These are phyloP conservation scores for Agonopterix alstromeriana DNA, from an alignment of 2,888 invertebrate species.

Conservation along the genomic window DNA sequence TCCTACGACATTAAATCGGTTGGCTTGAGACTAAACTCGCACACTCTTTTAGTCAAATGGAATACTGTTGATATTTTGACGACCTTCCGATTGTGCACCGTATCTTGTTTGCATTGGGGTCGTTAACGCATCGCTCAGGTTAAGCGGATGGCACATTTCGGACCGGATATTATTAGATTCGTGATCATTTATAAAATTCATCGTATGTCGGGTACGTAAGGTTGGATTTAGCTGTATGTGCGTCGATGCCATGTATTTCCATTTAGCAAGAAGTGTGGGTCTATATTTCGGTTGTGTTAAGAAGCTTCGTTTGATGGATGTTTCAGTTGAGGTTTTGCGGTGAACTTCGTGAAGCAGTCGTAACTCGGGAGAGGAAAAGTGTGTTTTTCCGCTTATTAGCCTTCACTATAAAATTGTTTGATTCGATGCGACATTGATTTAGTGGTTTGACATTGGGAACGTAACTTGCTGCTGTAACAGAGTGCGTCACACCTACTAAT, in stretches of 20 bases:
- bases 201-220: slow-evolving; percentile 34
- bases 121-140: slow-evolving; percentile 50
- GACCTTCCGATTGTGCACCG: slow-evolving; percentile 58
- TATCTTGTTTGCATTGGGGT: slow-evolving; percentile 52
- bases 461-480: not conserved
- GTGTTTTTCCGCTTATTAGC: slow-evolving; percentile 29
- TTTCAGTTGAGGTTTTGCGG: slow-evolving; percentile 53
- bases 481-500: slow-evolving; percentile 24
- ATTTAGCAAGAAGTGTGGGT: slow-evolving; percentile 52
- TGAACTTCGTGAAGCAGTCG: slow-evolving; percentile 38
- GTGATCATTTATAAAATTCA: slow-evolving; percentile 31
- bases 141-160: slow-evolving; percentile 52
- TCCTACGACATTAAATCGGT: slow-evolving; percentile 44
- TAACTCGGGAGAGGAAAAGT: slow-evolving; percentile 29
- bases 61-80: slow-evolving; percentile 62
- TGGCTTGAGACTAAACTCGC: slow-evolving; percentile 30
- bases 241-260: slow-evolving; percentile 34
- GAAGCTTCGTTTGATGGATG: slow-evolving; percentile 61
- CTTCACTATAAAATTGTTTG: not conserved
- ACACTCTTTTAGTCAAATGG: slow-evolving; percentile 50
- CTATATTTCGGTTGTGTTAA: slow-evolving; percentile 61
- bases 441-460: slow-evolving; percentile 1
- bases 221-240: slow-evolving; percentile 26
- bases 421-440: slow-evolving; percentile 4
- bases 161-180: slow-evolving; percentile 32